Evolutionary conservation across 2,797 vertebrate species (phyloP).

Genomic region (Halcyon badia): DNA sequence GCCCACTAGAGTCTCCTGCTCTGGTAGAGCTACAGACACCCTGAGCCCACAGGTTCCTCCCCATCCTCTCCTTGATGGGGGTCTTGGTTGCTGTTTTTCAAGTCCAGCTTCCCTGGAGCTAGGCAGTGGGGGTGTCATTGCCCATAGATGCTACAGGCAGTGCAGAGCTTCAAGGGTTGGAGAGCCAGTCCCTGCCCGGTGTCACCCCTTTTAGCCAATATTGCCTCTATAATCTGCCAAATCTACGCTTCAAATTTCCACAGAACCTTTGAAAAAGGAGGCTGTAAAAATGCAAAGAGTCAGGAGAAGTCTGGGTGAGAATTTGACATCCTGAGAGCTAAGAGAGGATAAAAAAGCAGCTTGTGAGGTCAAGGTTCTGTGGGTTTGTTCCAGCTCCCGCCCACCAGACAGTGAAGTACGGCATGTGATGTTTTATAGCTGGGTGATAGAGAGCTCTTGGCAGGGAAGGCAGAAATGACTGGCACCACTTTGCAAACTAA

Average conservation of each 20-base stretch:
- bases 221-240: background rate
- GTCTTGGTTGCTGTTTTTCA: background rate
- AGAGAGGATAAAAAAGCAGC: background rate
- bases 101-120: background rate
- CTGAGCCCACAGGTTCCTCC: background rate
- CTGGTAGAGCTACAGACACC: background rate
- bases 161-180: background rate
- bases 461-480: background rate
- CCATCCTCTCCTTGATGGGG: background rate
- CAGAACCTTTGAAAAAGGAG: background rate
- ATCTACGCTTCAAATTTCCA: background rate
- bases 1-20: background rate
- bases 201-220: background rate
- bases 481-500: background rate
- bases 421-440: background rate
- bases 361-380: background rate
- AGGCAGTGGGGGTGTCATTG: background rate
- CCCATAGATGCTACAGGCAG: accelerated
- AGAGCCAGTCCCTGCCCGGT: background rate
- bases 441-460: background rate
- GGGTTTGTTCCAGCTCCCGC: background rate
- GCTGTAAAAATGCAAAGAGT: background rate
- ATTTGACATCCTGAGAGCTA: background rate
- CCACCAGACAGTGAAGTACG: accelerated
- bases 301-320: background rate